These are phyloP conservation scores for Hydrolagus affinis DNA, from an alignment of 2,113 vertebrate species.

Conservation along the genomic window DNA sequence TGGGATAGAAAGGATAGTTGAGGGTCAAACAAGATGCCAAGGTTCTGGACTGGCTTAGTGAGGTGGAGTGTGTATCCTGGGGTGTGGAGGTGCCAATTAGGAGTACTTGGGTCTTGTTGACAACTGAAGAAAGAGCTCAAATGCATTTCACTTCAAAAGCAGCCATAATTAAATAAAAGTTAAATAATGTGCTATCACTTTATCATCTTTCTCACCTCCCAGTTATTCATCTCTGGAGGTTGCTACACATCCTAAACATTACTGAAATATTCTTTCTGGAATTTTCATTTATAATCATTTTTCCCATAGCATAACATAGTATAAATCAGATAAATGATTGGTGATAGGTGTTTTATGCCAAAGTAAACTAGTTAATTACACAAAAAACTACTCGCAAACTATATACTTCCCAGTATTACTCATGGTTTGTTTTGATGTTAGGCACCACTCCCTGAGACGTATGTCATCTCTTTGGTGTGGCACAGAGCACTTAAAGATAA, in stretches of 20 bases:
- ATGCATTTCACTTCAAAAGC: neutral
- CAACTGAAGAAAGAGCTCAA: no score
- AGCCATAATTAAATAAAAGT: neutral
- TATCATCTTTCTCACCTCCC: neutral
- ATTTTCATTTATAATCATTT: neutral
- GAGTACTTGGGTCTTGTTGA: no score
- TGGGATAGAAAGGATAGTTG: no score
- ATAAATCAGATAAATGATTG: neutral
- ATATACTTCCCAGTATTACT: neutral
- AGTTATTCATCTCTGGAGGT: neutral
- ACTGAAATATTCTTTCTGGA: neutral
- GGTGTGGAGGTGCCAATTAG: no score
- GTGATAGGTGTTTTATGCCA: neutral
- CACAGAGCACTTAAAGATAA: neutral
- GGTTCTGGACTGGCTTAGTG: no score
- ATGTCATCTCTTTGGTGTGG: neutral
- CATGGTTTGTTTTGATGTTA: neutral
- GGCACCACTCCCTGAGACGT: neutral
- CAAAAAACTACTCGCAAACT: neutral
- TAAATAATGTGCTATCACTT: neutral
- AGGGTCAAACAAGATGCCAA: no score
- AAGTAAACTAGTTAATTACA: neutral
- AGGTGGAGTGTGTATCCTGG: no score
- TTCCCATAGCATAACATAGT: neutral
- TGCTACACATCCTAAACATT: neutral